A percentile compares a stretch with the other conserved stretches of the same genome.
These are phyloP conservation scores for Oegoconia quadripuncta DNA, from an alignment of 2,888 invertebrate genomes.

Conservation along the genomic window DNA sequence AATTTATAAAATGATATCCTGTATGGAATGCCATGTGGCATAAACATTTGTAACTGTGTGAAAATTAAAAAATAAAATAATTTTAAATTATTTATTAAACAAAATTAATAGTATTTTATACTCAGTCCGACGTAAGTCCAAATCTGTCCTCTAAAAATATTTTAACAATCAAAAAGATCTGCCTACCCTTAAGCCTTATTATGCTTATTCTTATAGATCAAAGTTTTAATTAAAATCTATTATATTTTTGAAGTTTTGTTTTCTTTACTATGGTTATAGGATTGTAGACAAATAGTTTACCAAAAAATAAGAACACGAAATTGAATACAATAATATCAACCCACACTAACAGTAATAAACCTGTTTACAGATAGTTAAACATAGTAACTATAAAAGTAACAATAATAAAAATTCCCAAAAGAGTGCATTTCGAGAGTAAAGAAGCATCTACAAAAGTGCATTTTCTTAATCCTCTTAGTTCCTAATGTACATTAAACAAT, in stretches of 20 bases:
- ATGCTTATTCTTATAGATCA: constrained; percentile 29
- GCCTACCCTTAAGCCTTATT: constrained; percentile 47
- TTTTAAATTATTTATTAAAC: constrained; percentile 54
- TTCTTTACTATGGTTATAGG: background rate
- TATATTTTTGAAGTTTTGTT: constrained; percentile 6
- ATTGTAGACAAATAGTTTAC: background rate
- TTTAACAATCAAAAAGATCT: constrained; percentile 46
- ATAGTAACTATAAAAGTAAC: background rate
- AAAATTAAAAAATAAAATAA: constrained; percentile 22
- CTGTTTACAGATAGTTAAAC: too few species aligned
- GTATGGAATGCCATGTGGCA: too few species aligned
- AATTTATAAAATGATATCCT: too few species aligned
- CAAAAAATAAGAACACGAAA: background rate
- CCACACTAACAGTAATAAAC: background rate
- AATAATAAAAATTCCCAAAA: background rate
- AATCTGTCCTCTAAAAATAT: constrained; percentile 60
- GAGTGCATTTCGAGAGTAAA: background rate
- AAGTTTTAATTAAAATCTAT: constrained; percentile 22
- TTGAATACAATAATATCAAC: background rate
- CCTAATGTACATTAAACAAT: too few species aligned
- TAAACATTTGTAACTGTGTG: constrained; percentile 5
- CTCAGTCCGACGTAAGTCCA: constrained; percentile 66
- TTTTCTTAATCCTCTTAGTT: too few species aligned
- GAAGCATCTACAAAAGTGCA: background rate
- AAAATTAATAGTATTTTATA: constrained; percentile 67